phyloP scores from a whole-genome alignment of 2,888 invertebrate genomes.

The Trimorus sp. region DNA sequence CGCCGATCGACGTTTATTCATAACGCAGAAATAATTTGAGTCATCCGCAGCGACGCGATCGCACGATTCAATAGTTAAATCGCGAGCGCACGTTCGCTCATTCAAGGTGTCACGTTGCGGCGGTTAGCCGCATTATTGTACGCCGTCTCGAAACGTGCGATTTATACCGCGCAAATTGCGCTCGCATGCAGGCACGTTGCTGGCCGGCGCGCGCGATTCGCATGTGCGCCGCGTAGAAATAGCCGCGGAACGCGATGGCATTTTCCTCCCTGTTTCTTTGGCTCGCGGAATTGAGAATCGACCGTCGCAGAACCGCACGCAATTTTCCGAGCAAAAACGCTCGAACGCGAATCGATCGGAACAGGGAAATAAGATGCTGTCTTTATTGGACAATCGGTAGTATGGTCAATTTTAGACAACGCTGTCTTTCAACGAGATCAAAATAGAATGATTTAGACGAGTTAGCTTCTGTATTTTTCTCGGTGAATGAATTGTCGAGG shows the following conservation, averaged over 20 bases:
- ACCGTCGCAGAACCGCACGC: no score
- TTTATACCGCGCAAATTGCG: constrained; percentile 57
- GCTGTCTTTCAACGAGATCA: no score
- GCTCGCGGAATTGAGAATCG: constrained; percentile 29
- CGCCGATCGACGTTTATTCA: constrained; percentile 23
- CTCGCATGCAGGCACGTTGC: constrained; percentile 41
- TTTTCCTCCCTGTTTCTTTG: constrained; percentile 26
- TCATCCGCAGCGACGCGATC: constrained; percentile 33
- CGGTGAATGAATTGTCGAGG: no score
- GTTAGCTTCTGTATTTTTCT: no score
- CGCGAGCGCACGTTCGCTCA: constrained; percentile 46
- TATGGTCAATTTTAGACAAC: no score
- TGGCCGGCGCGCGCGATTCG: constrained; percentile 19
- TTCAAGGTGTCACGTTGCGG: constrained; percentile 58
- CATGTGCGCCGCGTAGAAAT: constrained; percentile 52
- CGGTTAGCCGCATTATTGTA: constrained; percentile 56
- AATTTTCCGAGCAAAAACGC: no score
- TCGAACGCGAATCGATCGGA: no score
- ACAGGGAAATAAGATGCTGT: no score
- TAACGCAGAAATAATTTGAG: constrained; percentile 37
- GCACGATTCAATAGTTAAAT: constrained; percentile 32
- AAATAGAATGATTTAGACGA: no score
- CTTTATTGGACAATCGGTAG: no score
- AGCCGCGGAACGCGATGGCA: constrained; percentile 49
- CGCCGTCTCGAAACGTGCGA: constrained; percentile 45